Base-by-base conservation (phyloP, 2,888 invertebrate species). In the Gastrophysa polygoni region DNA sequence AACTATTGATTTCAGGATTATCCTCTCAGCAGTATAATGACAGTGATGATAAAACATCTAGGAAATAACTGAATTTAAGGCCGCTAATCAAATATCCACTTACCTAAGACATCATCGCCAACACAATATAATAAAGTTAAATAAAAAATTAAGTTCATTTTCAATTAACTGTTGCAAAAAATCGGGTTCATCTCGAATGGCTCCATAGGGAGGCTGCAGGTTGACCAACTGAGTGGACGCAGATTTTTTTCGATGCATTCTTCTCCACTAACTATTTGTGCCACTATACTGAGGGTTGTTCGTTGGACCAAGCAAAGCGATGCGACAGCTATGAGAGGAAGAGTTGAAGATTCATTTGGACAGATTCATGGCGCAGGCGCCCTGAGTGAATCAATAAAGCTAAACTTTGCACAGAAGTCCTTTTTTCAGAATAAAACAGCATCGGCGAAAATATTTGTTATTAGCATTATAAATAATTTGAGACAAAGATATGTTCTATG, bases 181-280 rank as follows among this genome's bases (percentile, higher is more conserved):
- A 64, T 59, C 46, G 5, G 44, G 49, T 55, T 63, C 57, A 52
- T 63, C 59, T 38, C 48, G 58, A 65, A 59, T 14, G 28, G 63
- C 69, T 76, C 73, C 75, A 74, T 74, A 59, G 68, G 74, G 74
- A 75, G 71, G 75, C 75, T 75, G 74, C 63, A 61, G 11, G 59
- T 61, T 63, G 38, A 65, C 57, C 52, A 72, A 67, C 29, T 48
- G 18, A 55, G 50, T 34, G 28, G 28, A 24, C 21, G 52, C 44
- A 38, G 44, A 16, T 28, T 52, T 52, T 52, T 52, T 43, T 43
- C 24, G 10, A 24, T 14, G 17, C 21, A 43, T 54, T 44, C 16
- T 44, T 16, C 29, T 24, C 43, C 38, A 24, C 38, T n/a, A 49
- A 49, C 47, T 47, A 48, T 24, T 44, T 59, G 59, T 48, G 50